Evolutionary conservation across 1,140 invertebrate species (phyloP), one percentile per base, ranked within the genome.

Genomic region (Potamilus streckersoni): DNA sequence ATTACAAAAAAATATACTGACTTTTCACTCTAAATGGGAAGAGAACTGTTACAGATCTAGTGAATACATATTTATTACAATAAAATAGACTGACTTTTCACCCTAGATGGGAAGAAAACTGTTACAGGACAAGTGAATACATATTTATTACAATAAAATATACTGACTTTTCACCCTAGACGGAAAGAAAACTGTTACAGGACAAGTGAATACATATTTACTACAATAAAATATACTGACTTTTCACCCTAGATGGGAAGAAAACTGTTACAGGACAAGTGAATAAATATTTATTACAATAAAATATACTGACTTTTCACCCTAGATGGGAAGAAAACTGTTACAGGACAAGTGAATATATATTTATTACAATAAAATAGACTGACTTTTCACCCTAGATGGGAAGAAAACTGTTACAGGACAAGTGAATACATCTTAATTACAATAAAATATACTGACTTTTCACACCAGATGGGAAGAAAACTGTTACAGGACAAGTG

Each of bases 91-190:
- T 38, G 38, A 38, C 38, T 38, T 38, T 38, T 38, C 38, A 38
- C 96, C 0, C 90, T 97, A 27, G 96, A 97, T 1, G 97, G 98
- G 90, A 94, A 95, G 82, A 94, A 94, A 73, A 90, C 89, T 60
- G 87, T 90, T 49, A 88, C 89, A 55, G 88, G 92, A 56, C 82
- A 86, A 23, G 91, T 91, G 84, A 89, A 89, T 88, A 0, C 23
- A 23, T 23, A 23, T 23, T 23, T 23, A 23, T 23, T 23, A 23
- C 23, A 23, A 23, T 23, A 23, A 23, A 23, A 23, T 23, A 23
- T 0, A 23, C 23, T 23, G 23, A 23, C 23, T 23, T 23, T 23
- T 23, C 2, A 23, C 23, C 23, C 23, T 23, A 23, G 23, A 23
- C 2, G 23, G 23, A 2, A 23, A 27, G 23, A 23, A 23, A 23